Evolutionary conservation across 2,797 vertebrate genomes (phyloP), one percentile per base, ranked within the genome.

Genomic region (Enteromius thamalakanensis): DNA sequence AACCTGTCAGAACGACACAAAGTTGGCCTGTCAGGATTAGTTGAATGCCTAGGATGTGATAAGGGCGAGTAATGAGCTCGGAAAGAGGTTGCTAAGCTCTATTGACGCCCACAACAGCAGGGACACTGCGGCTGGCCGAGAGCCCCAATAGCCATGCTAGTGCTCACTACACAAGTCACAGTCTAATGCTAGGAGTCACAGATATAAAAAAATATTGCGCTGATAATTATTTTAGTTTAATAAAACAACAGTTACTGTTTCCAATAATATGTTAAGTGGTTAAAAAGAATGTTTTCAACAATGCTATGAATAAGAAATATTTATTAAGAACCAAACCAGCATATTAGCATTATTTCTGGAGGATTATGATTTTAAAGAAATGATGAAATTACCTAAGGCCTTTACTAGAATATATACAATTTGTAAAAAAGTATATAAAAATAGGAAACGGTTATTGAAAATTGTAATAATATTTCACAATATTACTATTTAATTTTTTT

Each of bases 31-130:
- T 95, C 95, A 94, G 90, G 78, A 89, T 87, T 88, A 90, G 91
- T 94, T 89, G 87, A 90, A 90, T 84, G 90, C 89, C 91, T 91
- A 89, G 90, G 88, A 92, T 87, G 90, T 94, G 93, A 95, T 93
- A 93, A 94, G 94, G 92, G 89, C 86, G 90, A 91, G 88, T 93
- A 94, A 95, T 94, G 92, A 94, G 93, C 91, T 91, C 87, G 87
- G 88, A 89, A 87, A 82, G 45, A 91, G 90, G 90, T 90, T 87
- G 86, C 82, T 89, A 84, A 90, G 86, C 80, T 90, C 83, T 81
- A 89, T 89, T 89, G 91, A 94, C 87, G 88, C 89, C 91, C 86
- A 86, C 88, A 90, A 84, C 87, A 90, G 86, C 90, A 92, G 88
- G 90, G 86, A 82, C 55, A 80, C 78, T 37, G n/a, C 7, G 76